Conservation (phyloP, 2,888 invertebrate species). For the Merodon equestris region DNA sequence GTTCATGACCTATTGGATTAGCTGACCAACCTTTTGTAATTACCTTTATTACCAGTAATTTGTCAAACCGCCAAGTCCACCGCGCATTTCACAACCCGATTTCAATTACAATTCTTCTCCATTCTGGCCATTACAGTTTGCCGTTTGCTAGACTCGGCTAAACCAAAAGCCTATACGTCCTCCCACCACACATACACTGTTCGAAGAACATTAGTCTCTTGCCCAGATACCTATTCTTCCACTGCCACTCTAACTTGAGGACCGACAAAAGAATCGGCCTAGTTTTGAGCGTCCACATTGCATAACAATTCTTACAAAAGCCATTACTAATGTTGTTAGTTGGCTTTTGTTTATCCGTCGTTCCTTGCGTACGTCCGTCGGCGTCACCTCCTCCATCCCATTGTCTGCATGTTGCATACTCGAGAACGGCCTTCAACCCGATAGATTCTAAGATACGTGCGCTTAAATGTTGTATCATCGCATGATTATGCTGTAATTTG, state of each 20-base stretch:
- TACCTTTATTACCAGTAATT: conserved; percentile 38
- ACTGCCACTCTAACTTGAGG: conserved; percentile 21
- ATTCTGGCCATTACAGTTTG: conserved; percentile 56
- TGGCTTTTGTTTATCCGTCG: conserved; percentile 54
- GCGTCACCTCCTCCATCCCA: neutral
- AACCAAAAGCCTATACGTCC: conserved; percentile 43
- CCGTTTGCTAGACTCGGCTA: conserved; percentile 10
- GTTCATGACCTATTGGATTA: too few relatives aligned
- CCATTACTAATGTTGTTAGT: conserved; percentile 61
- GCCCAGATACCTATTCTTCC: conserved; percentile 59
- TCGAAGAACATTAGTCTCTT: conserved; percentile 21
- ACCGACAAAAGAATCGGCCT: conserved; percentile 69
- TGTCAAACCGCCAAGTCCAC: conserved; percentile 60
- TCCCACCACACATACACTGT: conserved; percentile 26
- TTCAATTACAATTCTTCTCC: conserved; percentile 56
- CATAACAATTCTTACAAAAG: conserved; percentile 68
- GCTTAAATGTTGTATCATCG: conserved; percentile 67
- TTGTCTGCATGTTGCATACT: conserved; percentile 15
- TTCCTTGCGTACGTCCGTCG: conserved; percentile 37
- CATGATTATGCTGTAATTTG: conserved; percentile 37
- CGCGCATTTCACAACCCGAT: conserved; percentile 60
- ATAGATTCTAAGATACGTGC: conserved; percentile 65
- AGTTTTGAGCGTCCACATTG: conserved; percentile 63
- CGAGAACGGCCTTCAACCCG: conserved; percentile 64
- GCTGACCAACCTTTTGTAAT: conserved; percentile 2